Evolutionary conservation across 2,888 invertebrate genomes (phyloP), one percentile per base, ranked within the genome.

Genomic region (Polymixis flavicincta): DNA sequence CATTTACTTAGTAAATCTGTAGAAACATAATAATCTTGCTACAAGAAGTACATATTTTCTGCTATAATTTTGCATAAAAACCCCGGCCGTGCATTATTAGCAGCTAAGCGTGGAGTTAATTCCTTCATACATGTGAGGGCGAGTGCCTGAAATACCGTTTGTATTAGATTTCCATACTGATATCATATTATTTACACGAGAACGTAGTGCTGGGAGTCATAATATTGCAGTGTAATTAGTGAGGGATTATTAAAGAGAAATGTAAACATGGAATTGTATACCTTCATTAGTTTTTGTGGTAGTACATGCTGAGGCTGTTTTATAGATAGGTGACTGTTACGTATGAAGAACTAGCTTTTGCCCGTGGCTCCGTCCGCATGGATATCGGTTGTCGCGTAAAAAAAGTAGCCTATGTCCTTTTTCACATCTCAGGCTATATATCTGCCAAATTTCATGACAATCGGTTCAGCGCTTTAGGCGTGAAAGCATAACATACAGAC

Each of bases 141-240:
- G 28, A 77, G 83, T 60, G 52, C 50, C 77, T 61, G 11, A 22
- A 52, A 48, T 76, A 11, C 52, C 1, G 42, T 14, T 54, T 19
- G 45, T 67, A 83, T 70, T 59, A 54, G 57, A 77, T 83, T 71
- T 64, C 57, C 80, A 80, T 82, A 61, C 66, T 71, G 54, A 77
- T 83, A 67, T 50, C 59, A 3, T 54, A 70, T 77, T 77, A 67
- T 66, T 68, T n/a, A 22, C 28, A 32, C 22, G 25, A n/a, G 48
- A 54, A 42, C 22, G 48, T 28, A 28, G 25, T 19, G 6, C 7
- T n/a, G 9, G 19, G 9, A n/a, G 25, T 48, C 28, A 68, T 76
- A 55, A 42, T 55, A 55, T 25, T 64, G 37, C 50, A 50, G 74
- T 17, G 19, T 50, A 37, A 54, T 57, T 74, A 50, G 22, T 52